Percentiles rank a stretch among this genome's conserved stretches.
Conservation (phyloP, 2,888 invertebrate species). For the Frankliniella intonsa region DNA sequence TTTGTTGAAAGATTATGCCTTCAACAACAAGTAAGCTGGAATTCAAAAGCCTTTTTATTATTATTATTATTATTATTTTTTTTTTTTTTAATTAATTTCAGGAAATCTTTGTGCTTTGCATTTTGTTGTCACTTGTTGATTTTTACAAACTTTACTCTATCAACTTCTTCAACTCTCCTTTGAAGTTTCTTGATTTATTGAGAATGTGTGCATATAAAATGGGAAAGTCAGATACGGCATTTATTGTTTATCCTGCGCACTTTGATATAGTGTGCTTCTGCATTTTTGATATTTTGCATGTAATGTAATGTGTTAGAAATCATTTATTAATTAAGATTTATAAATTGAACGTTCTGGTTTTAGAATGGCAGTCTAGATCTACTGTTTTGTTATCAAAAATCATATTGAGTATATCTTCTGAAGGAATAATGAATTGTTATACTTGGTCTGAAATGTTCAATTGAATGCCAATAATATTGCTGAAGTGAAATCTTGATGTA, state of each 20-base stretch:
- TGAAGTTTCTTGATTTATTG: background rate
- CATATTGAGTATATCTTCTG: background rate
- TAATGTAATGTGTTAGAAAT: background rate
- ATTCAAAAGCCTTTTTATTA: background rate
- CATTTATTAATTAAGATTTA: background rate
- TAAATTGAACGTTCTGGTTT: background rate
- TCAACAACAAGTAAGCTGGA: background rate
- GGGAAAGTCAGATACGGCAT: no score
- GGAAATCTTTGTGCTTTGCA: background rate
- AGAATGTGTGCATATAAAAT: background rate
- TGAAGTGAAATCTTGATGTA: no score
- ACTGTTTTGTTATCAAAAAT: background rate
- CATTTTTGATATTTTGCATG: background rate
- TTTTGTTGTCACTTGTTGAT: slow-evolving; percentile 4
- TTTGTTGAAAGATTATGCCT: background rate
- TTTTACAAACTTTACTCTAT: background rate
- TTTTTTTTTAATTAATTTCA: background rate
- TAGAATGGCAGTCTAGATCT: background rate
- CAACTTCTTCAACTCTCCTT: background rate
- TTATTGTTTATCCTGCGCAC: no score
- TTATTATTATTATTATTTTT: background rate
- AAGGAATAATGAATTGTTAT: no score
- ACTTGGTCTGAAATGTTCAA: no score
- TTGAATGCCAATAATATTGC: no score
- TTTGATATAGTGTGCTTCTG: background rate